Base-by-base conservation (phyloP, 2,113 vertebrate species). In the Onychostoma macrolepis region DNA sequence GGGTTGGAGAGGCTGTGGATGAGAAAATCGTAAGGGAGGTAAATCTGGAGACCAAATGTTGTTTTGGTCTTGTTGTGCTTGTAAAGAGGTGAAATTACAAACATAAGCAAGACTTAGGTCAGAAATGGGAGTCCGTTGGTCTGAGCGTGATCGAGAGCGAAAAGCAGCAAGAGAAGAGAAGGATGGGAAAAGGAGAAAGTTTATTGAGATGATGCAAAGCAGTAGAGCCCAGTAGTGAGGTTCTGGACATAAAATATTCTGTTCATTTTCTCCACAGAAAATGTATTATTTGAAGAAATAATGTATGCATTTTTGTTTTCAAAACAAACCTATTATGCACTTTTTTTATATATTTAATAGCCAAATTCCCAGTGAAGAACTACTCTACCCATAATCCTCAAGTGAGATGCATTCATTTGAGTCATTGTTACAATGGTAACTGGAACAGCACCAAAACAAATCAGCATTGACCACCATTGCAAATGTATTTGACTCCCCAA, bases 41-140 rank as follows among this genome's bases (percentile, higher is more conserved):
- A 88, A 88, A 90, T 91, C 80, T 89, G 89, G 74, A 21, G 83
- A 65, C 88, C 86, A 87, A 91, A 88, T 92, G 86, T 90, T 88
- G 50, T 76, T 17, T 80, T 69, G 50, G 58, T 67, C 10, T 30
- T 85, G 72, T 83, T 80, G n/a, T 28, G 41, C 65, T 83, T 74
- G 58, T 82, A 82, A 67, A 33, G 53, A 84, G 48, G 21, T 72
- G 43, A 91, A 90, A 90, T 85, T 83, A 78, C 75, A 85, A 88
- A 79, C 61, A 28, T 41, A 86, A 81, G 43, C 63, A 87, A 65
- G 84, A 69, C 79, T 77, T 84, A 89, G 88, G 79, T 86, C 53
- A 78, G 72, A 43, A 30, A 82, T 58, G 50, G 19, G 28, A 80
- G 81, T 74, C 53, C 9, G 26, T 28, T 65, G 80, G 80, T 63